Conservation (phyloP, 1,140 invertebrate genomes). For the Phymorhynchus buccinoides region DNA sequence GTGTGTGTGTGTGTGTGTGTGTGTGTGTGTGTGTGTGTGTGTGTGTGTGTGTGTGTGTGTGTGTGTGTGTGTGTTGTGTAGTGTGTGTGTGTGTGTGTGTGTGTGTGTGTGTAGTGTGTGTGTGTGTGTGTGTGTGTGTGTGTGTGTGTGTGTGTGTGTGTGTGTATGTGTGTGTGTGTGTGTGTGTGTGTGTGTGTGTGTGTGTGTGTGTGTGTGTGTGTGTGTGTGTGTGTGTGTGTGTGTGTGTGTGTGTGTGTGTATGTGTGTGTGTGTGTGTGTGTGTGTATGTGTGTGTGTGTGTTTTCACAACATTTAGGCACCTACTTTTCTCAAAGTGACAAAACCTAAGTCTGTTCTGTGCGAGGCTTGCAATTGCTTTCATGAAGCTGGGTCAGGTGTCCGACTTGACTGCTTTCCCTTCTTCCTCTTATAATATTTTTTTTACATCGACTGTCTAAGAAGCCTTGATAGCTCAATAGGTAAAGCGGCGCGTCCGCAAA, state of each 20-base stretch:
- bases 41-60: background rate
- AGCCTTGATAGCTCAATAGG: no score
- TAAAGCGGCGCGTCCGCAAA: no score
- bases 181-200: constrained; percentile 31
- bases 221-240: constrained; percentile 34
- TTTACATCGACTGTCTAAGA: no score
- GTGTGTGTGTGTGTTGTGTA: background rate
- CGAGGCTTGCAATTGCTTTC: no score
- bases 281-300: no score
- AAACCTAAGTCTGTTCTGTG: no score
- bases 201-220: constrained; percentile 13
- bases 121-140: constrained; percentile 20
- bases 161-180: constrained; percentile 29
- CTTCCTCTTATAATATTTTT: no score
- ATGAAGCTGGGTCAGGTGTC: no score
- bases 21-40: background rate
- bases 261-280: constrained; percentile 3
- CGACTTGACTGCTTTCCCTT: no score
- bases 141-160: constrained; percentile 36
- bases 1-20: no score
- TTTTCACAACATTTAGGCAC: no score
- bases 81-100: constrained; percentile 24
- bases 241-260: constrained; percentile 23
- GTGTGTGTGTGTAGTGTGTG: constrained; percentile 36
- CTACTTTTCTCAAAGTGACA: no score